A percentile compares a stretch with the other conserved stretches of the same genome.
phyloP scores from a whole-genome alignment of 2,113 vertebrate genomes.

The Agelaius phoeniceus region DNA sequence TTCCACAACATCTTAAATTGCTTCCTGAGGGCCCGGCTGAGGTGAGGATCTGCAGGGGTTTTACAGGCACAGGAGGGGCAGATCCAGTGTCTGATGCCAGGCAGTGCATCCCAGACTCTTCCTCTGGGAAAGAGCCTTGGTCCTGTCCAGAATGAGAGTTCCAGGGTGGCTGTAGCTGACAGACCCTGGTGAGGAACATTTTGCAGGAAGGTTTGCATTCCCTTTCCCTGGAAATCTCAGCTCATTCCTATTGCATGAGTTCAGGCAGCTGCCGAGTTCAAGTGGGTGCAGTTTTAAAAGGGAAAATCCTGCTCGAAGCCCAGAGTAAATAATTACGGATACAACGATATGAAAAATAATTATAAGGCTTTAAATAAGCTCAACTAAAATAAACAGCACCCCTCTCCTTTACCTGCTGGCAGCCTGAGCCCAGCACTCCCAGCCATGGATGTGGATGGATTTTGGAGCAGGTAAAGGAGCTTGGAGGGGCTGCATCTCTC shows the following conservation, averaged over 20 bases:
- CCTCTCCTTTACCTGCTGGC: not conserved
- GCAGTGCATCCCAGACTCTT: not conserved
- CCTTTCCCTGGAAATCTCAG: constrained; percentile 28
- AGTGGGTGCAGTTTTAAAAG: constrained; percentile 16
- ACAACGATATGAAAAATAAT: not conserved
- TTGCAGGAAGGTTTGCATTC: not conserved
- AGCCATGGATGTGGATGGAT: not conserved
- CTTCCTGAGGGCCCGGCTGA: not conserved
- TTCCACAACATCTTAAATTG: not conserved
- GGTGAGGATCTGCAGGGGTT: not conserved
- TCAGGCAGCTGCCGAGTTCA: not conserved
- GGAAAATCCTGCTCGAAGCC: constrained; percentile 30
- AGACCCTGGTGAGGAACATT: not conserved
- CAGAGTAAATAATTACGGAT: constrained; percentile 9
- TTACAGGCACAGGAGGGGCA: not conserved
- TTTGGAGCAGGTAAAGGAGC: not conserved
- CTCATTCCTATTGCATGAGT: constrained; percentile 39
- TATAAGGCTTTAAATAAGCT: not conserved
- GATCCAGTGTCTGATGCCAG: not conserved
- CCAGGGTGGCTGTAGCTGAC: not conserved
- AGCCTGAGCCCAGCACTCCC: not conserved
- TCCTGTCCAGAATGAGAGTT: not conserved
- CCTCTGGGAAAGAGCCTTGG: not conserved
- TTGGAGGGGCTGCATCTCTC: not conserved
- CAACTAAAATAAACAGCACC: not conserved